phyloP scores from a whole-genome alignment of 2,888 invertebrate species.

The Proisotoma minuta region DNA sequence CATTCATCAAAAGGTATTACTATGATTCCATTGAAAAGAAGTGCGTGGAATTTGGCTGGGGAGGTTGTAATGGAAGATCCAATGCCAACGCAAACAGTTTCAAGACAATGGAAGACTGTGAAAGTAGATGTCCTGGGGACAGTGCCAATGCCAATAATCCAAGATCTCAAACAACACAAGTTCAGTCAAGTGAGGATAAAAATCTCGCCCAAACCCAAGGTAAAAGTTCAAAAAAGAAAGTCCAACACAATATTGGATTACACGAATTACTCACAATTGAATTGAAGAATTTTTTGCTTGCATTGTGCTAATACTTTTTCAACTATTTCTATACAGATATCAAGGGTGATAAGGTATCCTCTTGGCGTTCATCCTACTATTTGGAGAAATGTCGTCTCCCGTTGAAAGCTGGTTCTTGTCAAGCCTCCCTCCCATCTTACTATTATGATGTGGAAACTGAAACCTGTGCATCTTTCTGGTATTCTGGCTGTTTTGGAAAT shows the following conservation, averaged over 20 bases:
- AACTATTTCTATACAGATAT: neutral
- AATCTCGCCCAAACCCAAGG: neutral
- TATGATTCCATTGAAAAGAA: conserved; percentile 26
- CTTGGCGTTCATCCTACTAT: neutral
- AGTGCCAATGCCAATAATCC: neutral
- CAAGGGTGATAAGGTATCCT: neutral
- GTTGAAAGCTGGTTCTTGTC: conserved; percentile 36
- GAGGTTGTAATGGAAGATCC: conserved; percentile 49
- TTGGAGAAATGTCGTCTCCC: conserved; percentile 38
- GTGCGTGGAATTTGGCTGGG: conserved; percentile 37
- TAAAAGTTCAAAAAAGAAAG: neutral
- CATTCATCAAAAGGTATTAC: conserved; percentile 29
- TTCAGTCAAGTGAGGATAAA: neutral
- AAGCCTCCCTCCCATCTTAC: conserved; percentile 29
- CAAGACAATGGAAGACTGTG: conserved; percentile 39
- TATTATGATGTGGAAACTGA: conserved; percentile 36
- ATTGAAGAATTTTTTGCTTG: conserved; percentile 1
- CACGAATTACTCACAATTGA: conserved; percentile 1
- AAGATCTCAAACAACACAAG: neutral
- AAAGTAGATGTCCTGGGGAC: conserved; percentile 17
- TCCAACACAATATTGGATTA: conserved; percentile 1
- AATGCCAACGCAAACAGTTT: conserved; percentile 49
- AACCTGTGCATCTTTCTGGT: conserved; percentile 39
- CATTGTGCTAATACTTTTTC: neutral
- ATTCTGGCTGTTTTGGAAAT: conserved; percentile 46